phyloP scores from a whole-genome alignment of 35 echinoderm and acorn worm genomes.

The Ophioderma brevispina region DNA sequence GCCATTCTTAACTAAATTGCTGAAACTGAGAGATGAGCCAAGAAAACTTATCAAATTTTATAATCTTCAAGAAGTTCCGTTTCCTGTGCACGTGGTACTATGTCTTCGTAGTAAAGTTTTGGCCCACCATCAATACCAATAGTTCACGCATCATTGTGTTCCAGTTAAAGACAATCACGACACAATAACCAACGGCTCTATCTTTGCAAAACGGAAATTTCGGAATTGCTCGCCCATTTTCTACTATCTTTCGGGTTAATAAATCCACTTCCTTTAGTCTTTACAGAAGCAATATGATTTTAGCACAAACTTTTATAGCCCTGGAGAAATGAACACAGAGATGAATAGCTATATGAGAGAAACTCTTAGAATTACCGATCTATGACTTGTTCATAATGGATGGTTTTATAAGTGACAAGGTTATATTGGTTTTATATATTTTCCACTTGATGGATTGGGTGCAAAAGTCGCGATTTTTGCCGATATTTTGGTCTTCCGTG shows the following conservation, averaged over 20 bases:
- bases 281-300: neutral
- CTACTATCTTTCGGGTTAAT: neutral
- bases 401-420: neutral
- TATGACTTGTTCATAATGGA: neutral
- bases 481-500: neutral
- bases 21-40: too few relatives aligned
- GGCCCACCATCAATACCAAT: neutral
- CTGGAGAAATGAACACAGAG: neutral
- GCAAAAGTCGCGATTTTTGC: neutral
- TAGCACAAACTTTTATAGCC: neutral
- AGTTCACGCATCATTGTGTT: neutral
- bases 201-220: neutral
- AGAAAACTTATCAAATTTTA: neutral
- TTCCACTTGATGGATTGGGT: neutral
- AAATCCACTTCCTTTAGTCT: neutral
- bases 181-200: conserved; percentile 3
- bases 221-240: neutral
- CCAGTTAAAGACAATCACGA: neutral
- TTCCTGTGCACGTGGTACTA: neutral
- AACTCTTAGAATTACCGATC: neutral
- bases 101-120: neutral
- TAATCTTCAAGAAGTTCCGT: neutral
- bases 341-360: neutral
- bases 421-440: neutral
- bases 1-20: neutral